A percentile compares a stretch with the other conserved stretches of the same genome.
Conservation (phyloP, 2,888 invertebrate genomes). For the Parascotia fuliginaria region DNA sequence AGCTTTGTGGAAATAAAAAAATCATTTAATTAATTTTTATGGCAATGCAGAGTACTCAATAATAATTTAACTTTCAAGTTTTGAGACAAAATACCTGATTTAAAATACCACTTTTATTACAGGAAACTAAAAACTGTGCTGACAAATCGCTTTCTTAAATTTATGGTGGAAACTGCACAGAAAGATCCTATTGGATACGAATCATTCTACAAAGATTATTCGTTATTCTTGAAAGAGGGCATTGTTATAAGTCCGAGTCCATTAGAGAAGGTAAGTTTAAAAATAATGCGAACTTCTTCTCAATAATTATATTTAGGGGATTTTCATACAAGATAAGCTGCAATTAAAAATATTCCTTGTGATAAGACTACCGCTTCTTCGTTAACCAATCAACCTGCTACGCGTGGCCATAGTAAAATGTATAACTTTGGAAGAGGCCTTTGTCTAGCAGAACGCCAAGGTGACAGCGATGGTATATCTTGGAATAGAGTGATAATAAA, state of each 20-base stretch:
- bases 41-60: too few species aligned
- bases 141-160: slow-evolving; percentile 93
- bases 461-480: slow-evolving; percentile 91
- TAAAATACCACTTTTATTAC: slow-evolving; percentile 41
- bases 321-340: too few species aligned
- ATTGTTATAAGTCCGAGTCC: slow-evolving; percentile 94
- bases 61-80: too few species aligned
- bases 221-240: slow-evolving; percentile 97
- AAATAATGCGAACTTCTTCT: neutral
- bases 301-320: too few species aligned
- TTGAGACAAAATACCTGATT: neutral
- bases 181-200: slow-evolving; percentile 93
- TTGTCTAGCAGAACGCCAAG: too few species aligned
- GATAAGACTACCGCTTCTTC: too few species aligned
- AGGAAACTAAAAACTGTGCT: slow-evolving; percentile 93
- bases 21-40: too few species aligned
- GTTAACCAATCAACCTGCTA: too few species aligned
- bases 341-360: too few species aligned
- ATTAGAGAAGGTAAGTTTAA: slow-evolving; percentile 90
- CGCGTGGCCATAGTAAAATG: too few species aligned
- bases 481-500: neutral
- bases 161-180: slow-evolving; percentile 92
- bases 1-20: too few species aligned
- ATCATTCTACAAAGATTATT: slow-evolving; percentile 96
- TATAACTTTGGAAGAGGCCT: too few species aligned